Conservation (phyloP, 2,113 vertebrate species). For the Phrynosoma blainvillii region DNA sequence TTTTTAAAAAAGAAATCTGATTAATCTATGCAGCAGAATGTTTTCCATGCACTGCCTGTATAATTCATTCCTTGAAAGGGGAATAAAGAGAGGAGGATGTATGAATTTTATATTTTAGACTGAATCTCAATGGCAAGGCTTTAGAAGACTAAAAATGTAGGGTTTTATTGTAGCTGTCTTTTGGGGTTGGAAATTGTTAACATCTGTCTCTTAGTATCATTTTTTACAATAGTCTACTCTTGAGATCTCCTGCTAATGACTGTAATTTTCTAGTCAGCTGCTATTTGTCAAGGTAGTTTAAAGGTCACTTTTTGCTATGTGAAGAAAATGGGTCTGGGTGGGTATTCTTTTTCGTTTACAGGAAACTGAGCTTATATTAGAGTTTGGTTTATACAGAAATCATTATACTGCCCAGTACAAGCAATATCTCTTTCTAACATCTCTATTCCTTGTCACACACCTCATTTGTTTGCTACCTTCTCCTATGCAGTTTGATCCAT, state of each 20-base stretch:
- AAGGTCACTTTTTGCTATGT: slow-evolving; percentile 75
- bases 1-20: neutral
- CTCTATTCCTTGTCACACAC: slow-evolving; percentile 25
- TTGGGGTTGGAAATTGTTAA: slow-evolving; percentile 78
- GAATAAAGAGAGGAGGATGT: neutral
- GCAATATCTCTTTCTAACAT: slow-evolving; percentile 27
- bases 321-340: slow-evolving; percentile 56
- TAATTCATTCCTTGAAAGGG: neutral
- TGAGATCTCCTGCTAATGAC: slow-evolving; percentile 78
- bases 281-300: slow-evolving; percentile 83
- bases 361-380: slow-evolving; percentile 45
- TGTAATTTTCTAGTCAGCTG: slow-evolving; percentile 83
- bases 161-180: slow-evolving; percentile 75
- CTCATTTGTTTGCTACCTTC: slow-evolving; percentile 34
- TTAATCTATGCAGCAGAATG: slow-evolving; percentile 7
- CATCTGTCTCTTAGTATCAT: slow-evolving; percentile 78
- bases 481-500: slow-evolving; percentile 15
- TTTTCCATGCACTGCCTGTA: neutral
- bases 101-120: slow-evolving; percentile 23
- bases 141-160: slow-evolving; percentile 61
- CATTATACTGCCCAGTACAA: slow-evolving; percentile 18
- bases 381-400: slow-evolving; percentile 58
- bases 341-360: slow-evolving; percentile 53
- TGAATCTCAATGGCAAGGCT: slow-evolving; percentile 56
- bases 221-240: slow-evolving; percentile 78